Base-by-base conservation (phyloP, 1,140 invertebrate species). In the Watersipora subatra region DNA sequence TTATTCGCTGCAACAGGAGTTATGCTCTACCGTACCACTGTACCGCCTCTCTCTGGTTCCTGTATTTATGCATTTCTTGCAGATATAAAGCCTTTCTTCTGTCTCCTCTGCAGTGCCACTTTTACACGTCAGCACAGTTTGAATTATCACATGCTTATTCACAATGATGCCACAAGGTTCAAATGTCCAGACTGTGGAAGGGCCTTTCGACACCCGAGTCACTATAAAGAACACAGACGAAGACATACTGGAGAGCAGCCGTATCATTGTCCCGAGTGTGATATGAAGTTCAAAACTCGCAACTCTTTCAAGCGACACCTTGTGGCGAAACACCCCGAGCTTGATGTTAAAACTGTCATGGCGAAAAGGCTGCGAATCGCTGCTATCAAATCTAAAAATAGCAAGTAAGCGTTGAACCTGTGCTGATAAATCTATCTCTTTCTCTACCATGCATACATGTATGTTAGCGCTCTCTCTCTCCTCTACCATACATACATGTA, bases 101-200 rank as follows among this genome's bases (percentile, higher is more conserved):
- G 86, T 75, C 76, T 81, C 29, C 82, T 85, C 59, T 87, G 86
- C 71, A 78, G 80, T 62, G 81, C 84, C 17, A 85, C 85, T 34
- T 87, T 87, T 69, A 87, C 86, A 0, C 73, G 86, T 28, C 83
- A 86, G 64, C 86, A 87, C 71, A 86, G 84, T 59, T 78, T 87
- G 19, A 87, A 87, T 66, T 87, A 87, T 71, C 86, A 87, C 70
- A 85, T 86, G 83, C 70, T 87, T 46, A 87, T 87, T 68, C 86
- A 87, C 71, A 82, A 83, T 69, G 86, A 87, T 76, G 82, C 85
- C 72, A 86, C 84, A 12, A 78, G 85, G 22, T 87, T 87, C 69
- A 85, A 83, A 0, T 87, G 86, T 66, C 75, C 77, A 15, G 85
- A 85, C 70, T 87, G 86, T 73, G 84, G 83, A 0, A 80, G 85